Percentiles rank a stretch among this genome's conserved stretches.
Conservation (phyloP, 2,113 vertebrate genomes). For the Proterorhinus semilunaris region DNA sequence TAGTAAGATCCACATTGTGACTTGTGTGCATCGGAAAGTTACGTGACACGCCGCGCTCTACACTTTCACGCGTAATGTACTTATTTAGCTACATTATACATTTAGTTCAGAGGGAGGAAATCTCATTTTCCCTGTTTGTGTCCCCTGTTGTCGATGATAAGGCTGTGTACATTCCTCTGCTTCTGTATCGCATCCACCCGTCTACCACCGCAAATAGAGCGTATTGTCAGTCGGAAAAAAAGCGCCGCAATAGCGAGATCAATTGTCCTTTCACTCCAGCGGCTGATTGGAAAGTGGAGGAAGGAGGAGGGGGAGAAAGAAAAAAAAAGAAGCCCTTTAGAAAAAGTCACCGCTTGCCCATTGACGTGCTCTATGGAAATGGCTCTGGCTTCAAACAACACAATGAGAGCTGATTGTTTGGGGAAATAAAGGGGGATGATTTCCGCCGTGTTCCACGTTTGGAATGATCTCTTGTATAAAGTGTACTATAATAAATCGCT, state of each 20-base stretch:
- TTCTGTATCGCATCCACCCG: not conserved
- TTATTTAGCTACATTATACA: not conserved
- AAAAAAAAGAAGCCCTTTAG: constrained; percentile 7
- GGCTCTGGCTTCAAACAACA: constrained; percentile 3
- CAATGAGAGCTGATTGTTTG: not conserved
- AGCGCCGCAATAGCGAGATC: constrained; percentile 7
- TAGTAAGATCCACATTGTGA: no score
- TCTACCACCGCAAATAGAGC: not conserved
- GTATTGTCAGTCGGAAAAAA: constrained; percentile 15
- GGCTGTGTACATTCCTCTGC: not conserved
- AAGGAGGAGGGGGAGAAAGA: not conserved
- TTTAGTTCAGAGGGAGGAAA: not conserved
- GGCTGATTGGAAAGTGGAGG: constrained; percentile 9
- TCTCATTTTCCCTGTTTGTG: not conserved
- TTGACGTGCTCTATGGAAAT: constrained; percentile 9
- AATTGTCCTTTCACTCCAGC: constrained; percentile 8
- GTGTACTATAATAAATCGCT: constrained; percentile 1
- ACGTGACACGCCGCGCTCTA: no score
- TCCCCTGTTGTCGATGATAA: no score
- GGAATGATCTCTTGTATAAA: constrained; percentile 3
- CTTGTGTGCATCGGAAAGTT: no score
- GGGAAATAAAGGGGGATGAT: constrained; percentile 6
- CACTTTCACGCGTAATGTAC: not conserved
- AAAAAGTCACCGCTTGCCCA: not conserved
- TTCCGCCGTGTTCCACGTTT: not conserved